Base-by-base conservation (phyloP, 2,888 invertebrate genomes). In the Andrena marginata region DNA sequence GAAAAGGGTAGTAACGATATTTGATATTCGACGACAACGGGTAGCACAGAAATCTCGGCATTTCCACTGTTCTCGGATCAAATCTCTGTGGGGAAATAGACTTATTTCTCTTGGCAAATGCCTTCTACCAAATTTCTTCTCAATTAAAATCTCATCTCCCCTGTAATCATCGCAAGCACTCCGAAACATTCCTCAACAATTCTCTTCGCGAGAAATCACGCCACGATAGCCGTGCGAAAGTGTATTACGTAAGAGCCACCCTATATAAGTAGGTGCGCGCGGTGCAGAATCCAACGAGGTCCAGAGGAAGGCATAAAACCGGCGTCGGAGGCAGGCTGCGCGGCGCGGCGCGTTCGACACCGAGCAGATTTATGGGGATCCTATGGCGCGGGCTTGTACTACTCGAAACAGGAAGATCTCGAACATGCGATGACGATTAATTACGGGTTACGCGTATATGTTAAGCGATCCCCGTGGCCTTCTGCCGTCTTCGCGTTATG, bases 371-470 rank as follows among this genome's bases (percentile, higher is more conserved):
- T 88, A 88, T 86, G 76, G 77, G 65, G 64, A 80, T 82, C 75
- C 85, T 83, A 84, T 79, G 80, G 81, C 77, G 69, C 74, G 73
- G 74, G 77, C 80, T 81, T 82, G 77, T 84, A 84, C 78, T 77
- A 80, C 86, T 83, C 82, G 80, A 84, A 87, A 89, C 84, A 80
- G 82, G 89, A 89, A 89, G 89, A 86, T 84, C 81, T 80, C 77
- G 85, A 78, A 76, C 85, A 87, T 73, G 80, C 77, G 80, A 88
- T 84, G 85, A 88, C 87, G 84, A 89, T 89, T 89, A 89, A 89
- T 89, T 89, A 88, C 82, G 56, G 78, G 80, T 89, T 89, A 83
- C 73, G 79, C 78, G 77, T 82, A 71, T 64, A 69, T 63, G 80
- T 76, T 80, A 73, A 77, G 77, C 81, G 74, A 31, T 77, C 78